Evolutionary conservation across 1,140 invertebrate species (phyloP), one percentile per base, ranked within the genome.

Genomic region (Heterodera carotae): DNA sequence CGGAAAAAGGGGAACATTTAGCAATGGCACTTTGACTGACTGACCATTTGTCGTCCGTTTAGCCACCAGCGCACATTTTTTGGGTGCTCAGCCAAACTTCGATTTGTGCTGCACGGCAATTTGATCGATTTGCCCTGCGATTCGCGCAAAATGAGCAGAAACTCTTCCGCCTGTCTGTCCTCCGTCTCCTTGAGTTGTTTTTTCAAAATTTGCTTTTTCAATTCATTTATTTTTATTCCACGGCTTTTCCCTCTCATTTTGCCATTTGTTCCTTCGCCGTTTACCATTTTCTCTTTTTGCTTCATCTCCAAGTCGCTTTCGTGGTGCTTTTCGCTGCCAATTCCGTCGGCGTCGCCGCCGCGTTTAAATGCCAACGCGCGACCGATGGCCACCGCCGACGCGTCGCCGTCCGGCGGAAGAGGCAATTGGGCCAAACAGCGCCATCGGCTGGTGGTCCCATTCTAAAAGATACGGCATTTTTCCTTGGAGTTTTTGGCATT

Each of bases 351-450:
- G 18, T 62, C 15, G 3, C 18, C 29, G 6, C 59, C 15, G 22
- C 59, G 59, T 4, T 3, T 22, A 18, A 62, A 25, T 8, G n/a
- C 22, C 60, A 62, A 31, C 60, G 29, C 8, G 8, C 60, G n/a
- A 31, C 60, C 22, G n/a, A 62, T 31, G 60, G 60, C 29, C 29
- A 31, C 29, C 60, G 60, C 60, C 29, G 60, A 8, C 8, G 7
- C 3, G 10, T 18, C 60, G 60, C 60, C 39, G 7, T 7, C 59
- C 59, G 59, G 8, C 4, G 60, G 60, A 7, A 62, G 18, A 25
- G 60, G 60, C n/a, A 62, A 7, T 0, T 22, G 60, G n/a, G 60
- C 60, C 60, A 62, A 62, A 62, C 60, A 62, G 8, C 60, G 60
- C n/a, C n/a, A 62, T 31, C 22, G 3, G 15, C 39, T 3, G 39